Evolutionary conservation across 2,797 vertebrate species (phyloP), one percentile per base, ranked within the genome.

Genomic region (Gymnoscopelus braueri): DNA sequence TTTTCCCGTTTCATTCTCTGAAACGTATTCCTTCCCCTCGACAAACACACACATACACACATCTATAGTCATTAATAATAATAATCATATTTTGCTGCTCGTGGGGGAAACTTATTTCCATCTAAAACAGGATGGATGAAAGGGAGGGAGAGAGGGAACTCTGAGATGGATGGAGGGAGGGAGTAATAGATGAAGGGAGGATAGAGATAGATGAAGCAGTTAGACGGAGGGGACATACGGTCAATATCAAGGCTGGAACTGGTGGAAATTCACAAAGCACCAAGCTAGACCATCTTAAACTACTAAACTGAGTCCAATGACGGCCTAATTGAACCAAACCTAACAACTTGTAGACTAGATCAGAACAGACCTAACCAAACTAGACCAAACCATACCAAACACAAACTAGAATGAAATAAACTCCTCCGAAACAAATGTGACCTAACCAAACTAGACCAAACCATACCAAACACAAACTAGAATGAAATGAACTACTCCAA

Each of bases 41-140:
- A 47, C 58, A 55, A 35, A 49, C 57, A 57, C 72, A 72, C 67
- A 51, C 58, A 56, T 3, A 62, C 58, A 60, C 55, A 12, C 73
- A 79, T 5, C 19, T 12, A 55, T 11, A 26, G 67, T 65, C 71
- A 74, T 77, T 76, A 74, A 79, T 80, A 75, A 75, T 39, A 72
- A 74, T 80, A 63, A 75, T 78, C 59, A 71, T 57, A 9, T 5
- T 71, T 51, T 76, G 74, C 67, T 78, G 77, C 77, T 79, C 39
- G 63, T 54, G 15, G 62, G 62, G 63, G 64, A 39, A 79, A 79
- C 65, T 58, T 58, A 80, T 79, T 81, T 79, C 56, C 75, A 81
- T 83, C 51, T 72, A 53, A 75, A 79, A 69, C 56, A 74, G 64
- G 57, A 71, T 26, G 60, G 72, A 76, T 76, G 70, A 51, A 68